Evolutionary conservation across 30 jellyfish, hydroid and myxozoan genomes (phyloP).

Genomic region (Rhopilema esculentum): DNA sequence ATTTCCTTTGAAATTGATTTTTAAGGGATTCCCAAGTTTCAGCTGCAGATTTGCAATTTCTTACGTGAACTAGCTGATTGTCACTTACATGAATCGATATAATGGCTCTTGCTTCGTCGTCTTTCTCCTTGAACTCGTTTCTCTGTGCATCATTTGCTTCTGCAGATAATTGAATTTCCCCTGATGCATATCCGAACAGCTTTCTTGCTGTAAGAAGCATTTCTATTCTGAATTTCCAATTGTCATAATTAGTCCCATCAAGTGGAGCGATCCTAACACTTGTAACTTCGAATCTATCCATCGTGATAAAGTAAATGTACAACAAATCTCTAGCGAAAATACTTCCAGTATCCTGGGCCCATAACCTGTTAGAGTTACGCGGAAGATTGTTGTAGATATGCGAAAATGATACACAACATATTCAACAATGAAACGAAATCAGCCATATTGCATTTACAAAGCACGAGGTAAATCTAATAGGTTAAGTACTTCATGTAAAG

Average conservation of each 20-base stretch:
- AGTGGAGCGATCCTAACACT: constrained; percentile 52
- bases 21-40: constrained; percentile 22
- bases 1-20: constrained; percentile 40
- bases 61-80: constrained; percentile 30
- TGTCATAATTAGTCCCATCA: constrained; percentile 27
- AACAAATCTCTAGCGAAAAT: too few relatives aligned
- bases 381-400: too few relatives aligned
- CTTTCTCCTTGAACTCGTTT: constrained; percentile 39
- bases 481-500: too few relatives aligned
- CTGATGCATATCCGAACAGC: too few relatives aligned
- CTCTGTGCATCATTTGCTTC: not conserved
- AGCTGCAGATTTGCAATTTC: constrained; percentile 54
- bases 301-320: too few relatives aligned
- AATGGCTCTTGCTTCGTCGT: constrained; percentile 40
- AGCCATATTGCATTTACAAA: too few relatives aligned
- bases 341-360: too few relatives aligned
- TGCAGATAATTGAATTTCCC: constrained; percentile 33
- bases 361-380: too few relatives aligned
- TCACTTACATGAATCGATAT: constrained; percentile 41
- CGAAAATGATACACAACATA: too few relatives aligned
- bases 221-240: constrained; percentile 35
- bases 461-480: too few relatives aligned
- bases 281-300: constrained; percentile 35
- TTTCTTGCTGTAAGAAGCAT: constrained; percentile 54
- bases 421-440: too few relatives aligned